phyloP scores from a whole-genome alignment of 2,888 invertebrate genomes.

The Nomada ferruginata region DNA sequence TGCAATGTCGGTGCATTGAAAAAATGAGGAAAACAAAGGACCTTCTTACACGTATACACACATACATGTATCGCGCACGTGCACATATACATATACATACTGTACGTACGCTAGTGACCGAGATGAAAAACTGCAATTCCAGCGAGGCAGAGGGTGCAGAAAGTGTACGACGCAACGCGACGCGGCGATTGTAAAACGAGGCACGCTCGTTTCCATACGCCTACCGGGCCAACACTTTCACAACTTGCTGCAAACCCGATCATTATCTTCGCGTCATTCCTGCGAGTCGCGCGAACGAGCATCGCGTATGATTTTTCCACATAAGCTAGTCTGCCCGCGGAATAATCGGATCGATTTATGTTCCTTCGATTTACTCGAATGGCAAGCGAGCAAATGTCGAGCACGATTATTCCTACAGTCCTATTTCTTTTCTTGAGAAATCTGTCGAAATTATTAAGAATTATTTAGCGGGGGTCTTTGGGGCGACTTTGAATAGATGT shows the following conservation, averaged over 20 bases:
- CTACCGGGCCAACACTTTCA: conserved; percentile 28
- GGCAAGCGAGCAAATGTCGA: background rate
- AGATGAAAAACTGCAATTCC: conserved; percentile 15
- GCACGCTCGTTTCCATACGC: conserved; percentile 26
- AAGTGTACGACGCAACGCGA: conserved; percentile 3
- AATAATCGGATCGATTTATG: conserved; percentile 32
- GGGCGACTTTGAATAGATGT: no score
- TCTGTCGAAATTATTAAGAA: no score
- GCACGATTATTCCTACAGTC: no score
- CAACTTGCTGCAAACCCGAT: conserved; percentile 26
- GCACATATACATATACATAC: no score
- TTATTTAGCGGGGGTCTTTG: no score
- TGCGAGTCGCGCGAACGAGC: background rate
- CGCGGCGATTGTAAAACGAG: conserved; percentile 23
- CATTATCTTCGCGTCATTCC: conserved; percentile 21
- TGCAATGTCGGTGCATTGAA: no score
- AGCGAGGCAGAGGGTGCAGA: conserved; percentile 7
- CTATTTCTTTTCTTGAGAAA: background rate
- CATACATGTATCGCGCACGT: no score
- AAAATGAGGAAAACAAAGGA: no score
- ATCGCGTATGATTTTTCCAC: conserved; percentile 3
- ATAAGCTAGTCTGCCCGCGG: background rate
- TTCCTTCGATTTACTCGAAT: background rate
- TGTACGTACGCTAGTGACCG: background rate
- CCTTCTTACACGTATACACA: no score